Base-by-base conservation (phyloP, 2,797 vertebrate genomes). In the Tokudaia muenninki region DNA sequence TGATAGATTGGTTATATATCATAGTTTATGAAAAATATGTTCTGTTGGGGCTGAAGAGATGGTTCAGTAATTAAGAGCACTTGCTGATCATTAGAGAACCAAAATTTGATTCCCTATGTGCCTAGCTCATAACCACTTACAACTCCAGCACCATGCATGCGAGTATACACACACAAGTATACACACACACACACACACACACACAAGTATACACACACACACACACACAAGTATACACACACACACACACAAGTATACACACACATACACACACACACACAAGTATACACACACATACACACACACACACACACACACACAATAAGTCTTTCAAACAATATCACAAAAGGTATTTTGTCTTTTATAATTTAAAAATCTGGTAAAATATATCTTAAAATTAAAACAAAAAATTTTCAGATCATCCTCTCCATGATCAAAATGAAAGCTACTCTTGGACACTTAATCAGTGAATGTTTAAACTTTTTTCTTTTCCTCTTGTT, bases 361-460 rank as follows among this genome's bases (percentile, higher is more conserved):
- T 87, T 17, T 72, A 26, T 72, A 16, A 1, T 72, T 26, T 86
- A 63, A 41, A 52, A 52, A 88, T 70, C 63, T 57, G 31, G 31
- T 55, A 29, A 83, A 57, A 65, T 41, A 26, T 44, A 77, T 17
- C 6, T 95, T 79, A 37, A 89, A 92, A 87, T 7, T 89, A 52
- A 80, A 52, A 86, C 16, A 94, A 91, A 93, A 31, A n/a, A 74
- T 55, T 50, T 61, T 93, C 55, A 90, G 47, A 11, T 80, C 44
- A 50, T 79, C 22, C 77, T 3, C 63, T 52, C 50, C 50, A 52
- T 24, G 31, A 86, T n/a, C 61, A 95, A 84, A 59, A 29, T 81
- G 31, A 24, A 17, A 41, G 65, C 22, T 74, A 67, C 3, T 87
- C 10, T 19, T 86, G 22, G 31, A 52, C 1, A 50, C 72, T 88